Conservation (phyloP, 2,888 invertebrate genomes). For the Neoitamus cyanurus region DNA sequence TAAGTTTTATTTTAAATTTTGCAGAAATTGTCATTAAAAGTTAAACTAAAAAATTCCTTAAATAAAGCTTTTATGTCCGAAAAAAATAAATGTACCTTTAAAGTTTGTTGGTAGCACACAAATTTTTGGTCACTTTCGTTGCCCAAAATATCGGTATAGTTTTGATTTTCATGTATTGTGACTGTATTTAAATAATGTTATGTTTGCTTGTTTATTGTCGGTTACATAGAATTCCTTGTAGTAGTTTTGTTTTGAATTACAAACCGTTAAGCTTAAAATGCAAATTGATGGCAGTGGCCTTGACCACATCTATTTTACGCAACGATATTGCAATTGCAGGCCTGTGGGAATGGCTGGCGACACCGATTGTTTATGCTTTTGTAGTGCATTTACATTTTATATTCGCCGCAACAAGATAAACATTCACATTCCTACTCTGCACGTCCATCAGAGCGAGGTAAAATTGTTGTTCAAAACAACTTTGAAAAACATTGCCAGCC, state of each 20-base stretch:
- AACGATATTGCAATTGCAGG: background rate
- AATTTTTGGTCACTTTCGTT: too few relatives aligned
- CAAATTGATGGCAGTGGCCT: background rate
- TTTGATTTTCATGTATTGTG: too few relatives aligned
- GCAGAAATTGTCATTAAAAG: too few relatives aligned
- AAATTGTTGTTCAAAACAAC: background rate
- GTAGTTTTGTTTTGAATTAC: background rate
- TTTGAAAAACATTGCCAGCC: background rate
- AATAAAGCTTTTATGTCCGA: too few relatives aligned
- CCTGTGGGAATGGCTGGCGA: background rate
- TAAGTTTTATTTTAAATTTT: too few relatives aligned
- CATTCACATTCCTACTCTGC: background rate
- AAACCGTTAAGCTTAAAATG: background rate
- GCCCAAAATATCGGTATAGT: too few relatives aligned
- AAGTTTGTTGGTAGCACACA: too few relatives aligned
- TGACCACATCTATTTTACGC: background rate
- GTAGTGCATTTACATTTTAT: background rate
- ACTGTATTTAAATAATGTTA: background rate
- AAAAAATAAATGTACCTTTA: too few relatives aligned
- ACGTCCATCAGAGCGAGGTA: background rate
- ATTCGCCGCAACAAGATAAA: background rate
- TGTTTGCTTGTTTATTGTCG: background rate
- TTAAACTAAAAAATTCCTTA: too few relatives aligned
- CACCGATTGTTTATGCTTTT: background rate
- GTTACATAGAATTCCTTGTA: background rate